Base-by-base conservation (phyloP, 1,140 invertebrate genomes). In the Apocrypta bakeri region DNA sequence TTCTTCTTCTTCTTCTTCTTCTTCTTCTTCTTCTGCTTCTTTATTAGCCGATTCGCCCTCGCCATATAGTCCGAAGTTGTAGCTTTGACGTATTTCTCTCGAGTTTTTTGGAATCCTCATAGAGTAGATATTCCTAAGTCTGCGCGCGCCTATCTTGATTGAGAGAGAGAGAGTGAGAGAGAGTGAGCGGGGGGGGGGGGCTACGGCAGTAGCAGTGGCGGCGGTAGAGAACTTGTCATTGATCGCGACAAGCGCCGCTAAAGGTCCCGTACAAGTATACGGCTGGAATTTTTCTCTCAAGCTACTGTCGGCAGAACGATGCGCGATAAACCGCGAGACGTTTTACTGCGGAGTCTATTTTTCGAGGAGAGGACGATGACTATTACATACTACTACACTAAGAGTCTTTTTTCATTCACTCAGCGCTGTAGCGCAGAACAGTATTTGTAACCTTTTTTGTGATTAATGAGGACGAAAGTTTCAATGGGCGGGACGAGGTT, bases 201-300 rank as follows among this genome's bases (percentile, higher is more conserved):
- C 33, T 2, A 37, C 33, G 79, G 9, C 78, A 0, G 68, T 25
- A 14, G 11, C 63, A 66, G 9, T 56, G 63, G 61, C 72, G 29
- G 40, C 56, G 61, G 37, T 73, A 56, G 77, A 76, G 78, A 89
- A 87, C 85, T 91, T 91, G 90, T 92, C 91, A 91, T 92, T 91
- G 90, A 92, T 92, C 90, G 90, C 90, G 69, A 8, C 48, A 88
- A 87, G 86, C 86, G 87, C 88, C 89, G 89, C 89, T 90, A 91
- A 92, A 91, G 90, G 91, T 92, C 91, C 91, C 91, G 90, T 91
- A 91, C 90, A 89, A 89, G 90, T 89, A 66, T 66, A 90, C 86
- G 87, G 33, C n/a, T 42, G 63, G 48, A 24, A 79, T 79, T 75
- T 75, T 75, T 75, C 48, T 48, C 48, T n/a, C n/a, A n/a, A n/a